A percentile compares a stretch with the other conserved stretches of the same genome.
Conservation (phyloP, 2,113 vertebrate genomes). For the Anseranas semipalmata region DNA sequence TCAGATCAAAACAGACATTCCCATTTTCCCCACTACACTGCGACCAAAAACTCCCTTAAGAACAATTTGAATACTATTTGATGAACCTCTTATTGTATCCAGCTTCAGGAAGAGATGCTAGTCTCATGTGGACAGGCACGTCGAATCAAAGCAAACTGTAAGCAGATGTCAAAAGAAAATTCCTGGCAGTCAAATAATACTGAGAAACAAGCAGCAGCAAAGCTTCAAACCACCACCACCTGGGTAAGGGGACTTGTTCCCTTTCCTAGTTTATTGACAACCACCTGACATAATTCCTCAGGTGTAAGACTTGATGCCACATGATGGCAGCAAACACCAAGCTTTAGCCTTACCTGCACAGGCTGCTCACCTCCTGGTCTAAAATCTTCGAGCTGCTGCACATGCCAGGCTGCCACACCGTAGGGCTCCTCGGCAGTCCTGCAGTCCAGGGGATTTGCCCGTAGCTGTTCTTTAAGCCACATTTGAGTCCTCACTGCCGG, state of each 20-base stretch:
- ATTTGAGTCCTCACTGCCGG: conserved; percentile 90
- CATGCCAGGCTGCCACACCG: conserved; percentile 74
- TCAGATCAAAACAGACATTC: background rate
- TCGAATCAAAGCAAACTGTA: background rate
- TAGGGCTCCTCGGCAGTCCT: conserved; percentile 73
- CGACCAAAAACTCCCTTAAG: background rate
- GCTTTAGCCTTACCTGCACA: conserved; percentile 78
- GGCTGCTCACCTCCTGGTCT: conserved; percentile 72
- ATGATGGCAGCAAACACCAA: conserved; percentile 71
- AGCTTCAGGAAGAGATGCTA: background rate
- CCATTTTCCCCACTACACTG: background rate
- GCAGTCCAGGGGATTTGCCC: conserved; percentile 84
- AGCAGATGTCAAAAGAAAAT: background rate
- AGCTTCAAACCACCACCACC: background rate
- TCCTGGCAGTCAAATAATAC: background rate
- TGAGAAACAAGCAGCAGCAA: background rate
- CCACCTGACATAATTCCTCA: background rate
- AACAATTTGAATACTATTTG: background rate
- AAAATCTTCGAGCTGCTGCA: conserved; percentile 76
- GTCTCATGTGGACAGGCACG: background rate
- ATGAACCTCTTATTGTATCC: background rate
- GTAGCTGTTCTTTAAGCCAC: conserved; percentile 94
- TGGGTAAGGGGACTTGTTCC: background rate
- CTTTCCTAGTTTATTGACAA: background rate
- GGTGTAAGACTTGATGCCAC: conserved; percentile 6